Evolutionary conservation across 1,140 invertebrate species (phyloP).

Genomic region (Hyles euphorbiae): DNA sequence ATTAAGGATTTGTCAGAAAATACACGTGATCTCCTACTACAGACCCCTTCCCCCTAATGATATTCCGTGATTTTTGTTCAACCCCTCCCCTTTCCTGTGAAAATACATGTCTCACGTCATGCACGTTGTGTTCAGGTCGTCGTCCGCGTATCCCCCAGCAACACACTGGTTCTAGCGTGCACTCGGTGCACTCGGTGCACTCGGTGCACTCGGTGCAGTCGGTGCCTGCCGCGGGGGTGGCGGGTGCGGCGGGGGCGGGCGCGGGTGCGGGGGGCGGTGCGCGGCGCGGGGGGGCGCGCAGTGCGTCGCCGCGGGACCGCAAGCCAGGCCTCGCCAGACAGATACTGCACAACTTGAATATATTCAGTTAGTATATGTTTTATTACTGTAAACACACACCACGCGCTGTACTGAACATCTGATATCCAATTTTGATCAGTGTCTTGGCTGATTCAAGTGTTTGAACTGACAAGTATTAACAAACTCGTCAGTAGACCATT

Average conservation of each 20-base stretch:
- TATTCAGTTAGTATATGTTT: slow-evolving; percentile 78
- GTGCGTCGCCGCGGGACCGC: slow-evolving; percentile 48
- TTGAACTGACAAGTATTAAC: no score
- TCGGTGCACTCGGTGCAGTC: slow-evolving; percentile 37
- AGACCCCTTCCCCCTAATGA: no score
- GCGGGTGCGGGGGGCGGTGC: slow-evolving; percentile 27
- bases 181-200: slow-evolving; percentile 43
- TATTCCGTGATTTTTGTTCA: background rate
- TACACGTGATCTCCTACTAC: no score
- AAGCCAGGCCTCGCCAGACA: slow-evolving; percentile 82
- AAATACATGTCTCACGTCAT: no score
- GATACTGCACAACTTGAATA: slow-evolving; percentile 87
- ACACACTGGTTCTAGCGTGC: slow-evolving; percentile 67
- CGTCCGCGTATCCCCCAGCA: slow-evolving; percentile 63
- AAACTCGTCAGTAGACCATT: no score
- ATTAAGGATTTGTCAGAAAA: no score
- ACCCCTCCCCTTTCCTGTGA: background rate
- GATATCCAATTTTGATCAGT: background rate
- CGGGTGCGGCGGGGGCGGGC: slow-evolving; percentile 18
- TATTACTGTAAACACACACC: background rate
- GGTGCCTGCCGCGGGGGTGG: slow-evolving; percentile 19
- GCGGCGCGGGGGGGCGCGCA: slow-evolving; percentile 28
- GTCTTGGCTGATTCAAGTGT: background rate
- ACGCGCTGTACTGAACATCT: no score
- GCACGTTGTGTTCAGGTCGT: slow-evolving; percentile 26